phyloP scores from a whole-genome alignment of 2,797 vertebrate genomes.

The Corythornis leucogaster region DNA sequence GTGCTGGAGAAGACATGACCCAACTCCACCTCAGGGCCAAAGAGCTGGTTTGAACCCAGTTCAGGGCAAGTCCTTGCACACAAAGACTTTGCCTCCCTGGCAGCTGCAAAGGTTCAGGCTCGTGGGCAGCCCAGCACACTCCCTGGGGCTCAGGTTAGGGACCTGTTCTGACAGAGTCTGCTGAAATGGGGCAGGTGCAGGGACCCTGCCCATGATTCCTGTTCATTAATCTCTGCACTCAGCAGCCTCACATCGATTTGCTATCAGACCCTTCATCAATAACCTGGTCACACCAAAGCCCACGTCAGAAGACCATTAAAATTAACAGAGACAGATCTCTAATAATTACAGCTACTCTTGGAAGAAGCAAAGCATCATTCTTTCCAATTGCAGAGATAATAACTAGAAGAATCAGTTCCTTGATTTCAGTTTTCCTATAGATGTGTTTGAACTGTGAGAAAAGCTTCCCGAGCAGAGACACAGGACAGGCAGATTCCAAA shows the following conservation, averaged over 20 bases:
- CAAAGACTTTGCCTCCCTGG: neutral
- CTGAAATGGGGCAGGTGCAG: neutral
- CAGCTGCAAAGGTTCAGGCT: neutral
- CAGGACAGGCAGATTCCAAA: neutral
- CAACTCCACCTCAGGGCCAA: neutral
- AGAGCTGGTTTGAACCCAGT: fast-evolving
- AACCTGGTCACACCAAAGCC: neutral
- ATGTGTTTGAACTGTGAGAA: neutral
- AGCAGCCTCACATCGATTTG: neutral
- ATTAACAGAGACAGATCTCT: neutral
- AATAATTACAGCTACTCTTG: neutral
- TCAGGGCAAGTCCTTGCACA: neutral
- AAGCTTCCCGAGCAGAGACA: neutral
- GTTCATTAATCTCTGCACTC: neutral
- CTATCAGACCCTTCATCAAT: neutral
- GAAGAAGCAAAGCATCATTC: neutral
- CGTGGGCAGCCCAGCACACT: neutral
- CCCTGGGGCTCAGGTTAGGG: neutral
- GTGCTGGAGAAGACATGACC: neutral
- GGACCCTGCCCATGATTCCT: neutral
- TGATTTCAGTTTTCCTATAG: neutral
- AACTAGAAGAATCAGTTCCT: neutral
- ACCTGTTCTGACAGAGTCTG: neutral
- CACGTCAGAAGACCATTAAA: neutral
- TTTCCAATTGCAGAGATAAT: neutral